Conservation (phyloP, 1,140 invertebrate genomes). For the Monomorium pharaonis region DNA sequence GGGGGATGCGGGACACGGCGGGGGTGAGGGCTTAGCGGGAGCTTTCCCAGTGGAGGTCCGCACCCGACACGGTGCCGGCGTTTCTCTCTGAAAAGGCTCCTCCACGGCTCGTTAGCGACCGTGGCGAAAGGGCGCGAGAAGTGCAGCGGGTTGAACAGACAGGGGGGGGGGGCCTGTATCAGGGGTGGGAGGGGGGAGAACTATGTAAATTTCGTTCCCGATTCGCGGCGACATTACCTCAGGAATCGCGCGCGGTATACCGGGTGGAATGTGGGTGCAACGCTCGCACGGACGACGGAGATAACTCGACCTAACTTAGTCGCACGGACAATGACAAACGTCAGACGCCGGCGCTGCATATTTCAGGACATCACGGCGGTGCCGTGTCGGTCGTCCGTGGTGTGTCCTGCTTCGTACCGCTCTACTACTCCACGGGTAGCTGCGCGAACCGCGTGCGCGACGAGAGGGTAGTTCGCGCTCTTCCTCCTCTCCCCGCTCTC, state of each 20-base stretch:
- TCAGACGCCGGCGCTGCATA: conserved; percentile 47
- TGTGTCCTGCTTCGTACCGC: conserved; percentile 13
- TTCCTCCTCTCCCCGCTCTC: too few relatives aligned
- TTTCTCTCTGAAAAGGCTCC: conserved; percentile 35
- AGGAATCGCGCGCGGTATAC: conserved; percentile 6
- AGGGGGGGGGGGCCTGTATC: conserved; percentile 11
- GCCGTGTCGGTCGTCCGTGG: conserved; percentile 6
- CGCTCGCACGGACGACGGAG: not conserved
- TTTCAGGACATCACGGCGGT: conserved; percentile 43
- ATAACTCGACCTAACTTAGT: conserved; percentile 22
- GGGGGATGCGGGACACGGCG: not conserved
- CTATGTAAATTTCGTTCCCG: conserved; percentile 67
- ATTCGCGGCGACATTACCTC: conserved; percentile 46
- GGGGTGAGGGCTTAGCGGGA: not conserved
- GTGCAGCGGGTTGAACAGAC: not conserved
- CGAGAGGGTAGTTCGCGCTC: not conserved
- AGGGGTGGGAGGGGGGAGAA: too few relatives aligned
- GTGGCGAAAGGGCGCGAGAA: conserved; percentile 27
- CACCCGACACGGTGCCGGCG: conserved; percentile 26
- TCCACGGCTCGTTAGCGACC: conserved; percentile 65
- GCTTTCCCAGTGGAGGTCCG: conserved; percentile 11
- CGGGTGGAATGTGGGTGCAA: conserved; percentile 22
- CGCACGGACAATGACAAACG: conserved; percentile 50
- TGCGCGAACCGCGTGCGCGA: conserved; percentile 44
- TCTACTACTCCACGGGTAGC: not conserved